Conservation (phyloP, 92 coral and sea anemone species). For the Nematostella vectensis region DNA sequence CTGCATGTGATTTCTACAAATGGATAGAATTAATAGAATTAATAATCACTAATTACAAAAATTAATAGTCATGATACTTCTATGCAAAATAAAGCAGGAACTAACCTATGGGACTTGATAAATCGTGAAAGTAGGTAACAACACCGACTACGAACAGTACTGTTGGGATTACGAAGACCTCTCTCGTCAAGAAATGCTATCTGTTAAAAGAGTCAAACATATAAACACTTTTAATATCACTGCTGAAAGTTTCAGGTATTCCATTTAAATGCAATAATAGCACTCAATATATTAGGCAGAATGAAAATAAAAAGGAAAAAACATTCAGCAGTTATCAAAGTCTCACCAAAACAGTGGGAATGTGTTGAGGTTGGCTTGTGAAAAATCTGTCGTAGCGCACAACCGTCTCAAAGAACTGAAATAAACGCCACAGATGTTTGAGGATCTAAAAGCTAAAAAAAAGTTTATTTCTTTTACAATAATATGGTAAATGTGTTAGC, state of each 20-base stretch:
- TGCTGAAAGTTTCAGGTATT: too few relatives aligned
- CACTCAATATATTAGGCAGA: too few relatives aligned
- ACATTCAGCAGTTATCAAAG: background rate
- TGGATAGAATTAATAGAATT: too few relatives aligned
- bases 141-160: slow-evolving; percentile 85
- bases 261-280: too few relatives aligned
- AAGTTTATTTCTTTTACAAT: background rate
- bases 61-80: background rate
- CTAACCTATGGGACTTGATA: slow-evolving; percentile 86
- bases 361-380: slow-evolving; percentile 63
- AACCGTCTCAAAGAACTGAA: slow-evolving; percentile 87
- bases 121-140: slow-evolving; percentile 84
- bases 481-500: too few relatives aligned
- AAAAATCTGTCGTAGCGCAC: slow-evolving; percentile 88
- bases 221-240: background rate
- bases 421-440: too few relatives aligned
- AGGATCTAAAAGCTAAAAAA: too few relatives aligned
- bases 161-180: slow-evolving; percentile 78
- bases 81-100: background rate
- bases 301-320: background rate
- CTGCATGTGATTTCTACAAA: slow-evolving; percentile 42
- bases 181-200: slow-evolving; percentile 88
- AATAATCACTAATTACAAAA: too few relatives aligned
- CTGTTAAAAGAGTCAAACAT: slow-evolving; percentile 26
- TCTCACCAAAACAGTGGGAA: slow-evolving; percentile 88